These are phyloP conservation scores for Orycteropus afer DNA, from an alignment of 2,113 vertebrate species.

Conservation along the genomic window DNA sequence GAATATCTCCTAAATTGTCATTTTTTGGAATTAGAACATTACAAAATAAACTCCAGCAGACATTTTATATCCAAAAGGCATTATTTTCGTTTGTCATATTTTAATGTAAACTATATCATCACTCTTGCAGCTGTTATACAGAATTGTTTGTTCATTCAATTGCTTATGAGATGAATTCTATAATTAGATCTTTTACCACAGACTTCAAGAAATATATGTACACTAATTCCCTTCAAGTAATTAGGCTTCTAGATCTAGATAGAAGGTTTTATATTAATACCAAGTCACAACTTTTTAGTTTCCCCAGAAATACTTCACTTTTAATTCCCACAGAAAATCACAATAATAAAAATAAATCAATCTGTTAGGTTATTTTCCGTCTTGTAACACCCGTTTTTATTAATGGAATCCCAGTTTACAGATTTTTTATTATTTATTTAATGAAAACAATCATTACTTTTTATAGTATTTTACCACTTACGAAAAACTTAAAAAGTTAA, in stretches of 20 bases:
- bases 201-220: constrained; percentile 15
- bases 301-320: constrained; percentile 15
- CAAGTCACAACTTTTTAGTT: neutral
- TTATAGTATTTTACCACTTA: neutral
- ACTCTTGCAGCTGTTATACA: neutral
- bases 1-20: constrained; percentile 43
- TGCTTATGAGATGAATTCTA: constrained; percentile 27
- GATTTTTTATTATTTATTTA: neutral
- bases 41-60: neutral
- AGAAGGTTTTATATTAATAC: neutral
- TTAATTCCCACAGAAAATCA: neutral
- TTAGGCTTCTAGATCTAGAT: neutral
- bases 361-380: neutral
- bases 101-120: neutral
- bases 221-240: constrained; percentile 44
- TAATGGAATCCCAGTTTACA: neutral
- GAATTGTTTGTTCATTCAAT: neutral
- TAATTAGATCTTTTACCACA: neutral
- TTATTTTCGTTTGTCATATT: neutral
- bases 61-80: constrained; percentile 9
- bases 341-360: constrained; percentile 9
- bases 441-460: neutral
- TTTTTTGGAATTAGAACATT: constrained; percentile 64
- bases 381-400: neutral
- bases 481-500: neutral